phyloP scores from a whole-genome alignment of 1,140 invertebrate species.

The Parapsyche elsis region DNA sequence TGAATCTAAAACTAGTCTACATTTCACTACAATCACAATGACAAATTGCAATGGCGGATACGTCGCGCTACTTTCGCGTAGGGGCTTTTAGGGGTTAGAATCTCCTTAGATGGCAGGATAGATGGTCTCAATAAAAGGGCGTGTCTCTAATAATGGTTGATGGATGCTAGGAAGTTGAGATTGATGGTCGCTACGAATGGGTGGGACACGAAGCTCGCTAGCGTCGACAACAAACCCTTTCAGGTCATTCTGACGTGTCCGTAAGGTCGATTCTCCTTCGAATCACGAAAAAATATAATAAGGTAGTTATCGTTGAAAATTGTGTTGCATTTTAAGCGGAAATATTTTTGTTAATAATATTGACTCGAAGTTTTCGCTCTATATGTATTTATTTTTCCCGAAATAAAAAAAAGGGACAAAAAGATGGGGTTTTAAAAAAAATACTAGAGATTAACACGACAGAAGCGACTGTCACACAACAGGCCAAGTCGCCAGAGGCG shows the following conservation, averaged over 20 bases:
- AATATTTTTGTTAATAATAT: too few relatives aligned
- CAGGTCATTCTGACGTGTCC: too few relatives aligned
- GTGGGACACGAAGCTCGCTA: too few relatives aligned
- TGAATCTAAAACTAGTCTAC: too few relatives aligned
- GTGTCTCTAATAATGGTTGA: conserved; percentile 44
- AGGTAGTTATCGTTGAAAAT: too few relatives aligned
- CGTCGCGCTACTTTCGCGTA: neutral
- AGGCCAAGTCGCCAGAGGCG: conserved; percentile 34
- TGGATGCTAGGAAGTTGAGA: conserved; percentile 40
- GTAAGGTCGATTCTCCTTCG: too few relatives aligned
- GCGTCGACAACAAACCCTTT: too few relatives aligned
- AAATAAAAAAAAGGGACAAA: neutral
- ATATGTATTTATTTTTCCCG: neutral
- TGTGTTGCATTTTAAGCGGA: too few relatives aligned
- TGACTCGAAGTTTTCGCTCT: neutral
- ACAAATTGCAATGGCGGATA: too few relatives aligned
- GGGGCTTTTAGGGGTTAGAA: neutral
- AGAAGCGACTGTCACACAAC: conserved; percentile 18
- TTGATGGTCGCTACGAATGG: conserved; percentile 24
- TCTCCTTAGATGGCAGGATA: conserved; percentile 5
- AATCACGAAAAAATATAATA: too few relatives aligned
- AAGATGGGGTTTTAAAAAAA: neutral
- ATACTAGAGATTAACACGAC: conserved; percentile 21
- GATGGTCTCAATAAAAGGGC: conserved; percentile 42
- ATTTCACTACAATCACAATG: too few relatives aligned